Base-by-base conservation (phyloP, 2,113 vertebrate species). In the Notechis scutatus region DNA sequence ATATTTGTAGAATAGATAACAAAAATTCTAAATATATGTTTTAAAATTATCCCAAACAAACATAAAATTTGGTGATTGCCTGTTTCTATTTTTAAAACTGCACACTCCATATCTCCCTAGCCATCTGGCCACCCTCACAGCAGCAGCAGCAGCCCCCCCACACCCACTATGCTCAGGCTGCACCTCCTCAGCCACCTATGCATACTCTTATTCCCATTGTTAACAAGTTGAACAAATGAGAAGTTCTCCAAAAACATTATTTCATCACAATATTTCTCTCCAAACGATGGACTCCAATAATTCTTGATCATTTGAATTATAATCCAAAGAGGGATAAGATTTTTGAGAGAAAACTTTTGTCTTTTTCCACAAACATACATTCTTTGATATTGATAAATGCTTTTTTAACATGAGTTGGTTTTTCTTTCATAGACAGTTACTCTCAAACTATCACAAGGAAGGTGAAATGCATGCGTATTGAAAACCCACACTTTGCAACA, bases 401-500 rank as follows among this genome's bases (percentile, higher is more conserved):
- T 94, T n/a, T 14, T 29, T 2, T 47, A 18, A 55, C 3, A 23
- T 94, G 50, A 87, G 7, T 5, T 92, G 89, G 0, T 87, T 61
- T 1, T 96, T 94, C 90, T 89, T 96, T 95, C 88, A 11, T 95
- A 97, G 95, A 89, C 20, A 29, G 94, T 91, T 55, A 39, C 18
- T 55, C 57, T 1, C 42, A 23, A 61, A 92, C 55, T 5, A 57
- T 92, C 91, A 85, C 85, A 61, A 96, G 94, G 88, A 98, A 95
- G 85, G 97, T 98, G 93, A 98, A 96, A 95, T 97, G 96, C 89
- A 93, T 98, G 56, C 87, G 94, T 94, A 97, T 99, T 90, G 99
- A 99, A 96, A 98, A 97, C 89, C 95, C 97, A 55, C 98, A 98
- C 59, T 98, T 97, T 54, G 98, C 98, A 94, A 98, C 98, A 0